Conservation (phyloP, 1,140 invertebrate genomes). For the Cydia strobilella region DNA sequence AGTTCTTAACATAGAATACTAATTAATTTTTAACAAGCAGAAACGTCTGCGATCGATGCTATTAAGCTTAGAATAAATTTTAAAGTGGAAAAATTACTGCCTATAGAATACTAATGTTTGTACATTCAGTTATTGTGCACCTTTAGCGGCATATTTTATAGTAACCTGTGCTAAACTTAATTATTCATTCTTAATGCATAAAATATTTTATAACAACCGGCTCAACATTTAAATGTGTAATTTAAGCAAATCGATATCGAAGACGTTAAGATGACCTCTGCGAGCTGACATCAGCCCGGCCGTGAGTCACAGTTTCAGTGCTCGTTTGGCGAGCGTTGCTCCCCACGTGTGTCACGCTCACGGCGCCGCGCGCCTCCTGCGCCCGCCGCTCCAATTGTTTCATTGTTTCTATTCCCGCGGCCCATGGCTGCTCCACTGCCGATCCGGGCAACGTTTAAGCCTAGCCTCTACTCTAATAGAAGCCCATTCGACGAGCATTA, state of each 20-base stretch:
- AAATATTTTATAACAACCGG: constrained; percentile 7
- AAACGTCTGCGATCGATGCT: too few species aligned
- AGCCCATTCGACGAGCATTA: neutral
- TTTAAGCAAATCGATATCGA: constrained; percentile 32
- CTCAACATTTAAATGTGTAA: constrained; percentile 19
- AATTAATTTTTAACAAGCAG: too few species aligned
- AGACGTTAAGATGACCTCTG: constrained; percentile 10
- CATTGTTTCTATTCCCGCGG: neutral
- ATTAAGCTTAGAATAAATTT: too few species aligned
- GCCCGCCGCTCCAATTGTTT: neutral
- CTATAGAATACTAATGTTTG: constrained; percentile 10
- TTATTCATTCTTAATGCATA: neutral
- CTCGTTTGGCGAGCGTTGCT: constrained; percentile 23
- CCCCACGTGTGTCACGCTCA: constrained; percentile 5
- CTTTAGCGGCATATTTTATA: constrained; percentile 6
- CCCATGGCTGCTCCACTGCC: neutral
- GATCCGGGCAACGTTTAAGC: neutral
- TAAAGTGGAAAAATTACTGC: too few species aligned
- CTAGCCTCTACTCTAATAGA: neutral
- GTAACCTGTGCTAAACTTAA: neutral
- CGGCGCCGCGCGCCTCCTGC: neutral
- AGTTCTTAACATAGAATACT: constrained; percentile 15
- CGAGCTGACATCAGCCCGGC: constrained; percentile 4
- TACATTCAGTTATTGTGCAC: constrained; percentile 12
- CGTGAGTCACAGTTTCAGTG: constrained; percentile 19